These are phyloP conservation scores for Salvelinus fontinalis DNA, from an alignment of 2,113 vertebrate species.

Conservation along the genomic window DNA sequence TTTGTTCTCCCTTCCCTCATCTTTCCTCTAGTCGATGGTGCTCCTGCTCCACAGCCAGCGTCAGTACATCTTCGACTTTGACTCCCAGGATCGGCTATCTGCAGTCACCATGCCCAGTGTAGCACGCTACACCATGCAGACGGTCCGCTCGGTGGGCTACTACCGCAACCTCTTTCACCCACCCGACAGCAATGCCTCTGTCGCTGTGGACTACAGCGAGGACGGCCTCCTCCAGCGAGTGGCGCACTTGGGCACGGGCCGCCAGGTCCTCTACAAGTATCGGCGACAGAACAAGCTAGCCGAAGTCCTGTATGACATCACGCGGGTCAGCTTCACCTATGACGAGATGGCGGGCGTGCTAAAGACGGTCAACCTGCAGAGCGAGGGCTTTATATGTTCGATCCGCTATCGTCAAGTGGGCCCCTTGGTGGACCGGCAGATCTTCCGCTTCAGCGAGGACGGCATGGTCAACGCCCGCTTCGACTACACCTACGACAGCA, in stretches of 20 bases:
- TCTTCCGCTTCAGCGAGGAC: slow-evolving; percentile 96
- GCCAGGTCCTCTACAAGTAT: slow-evolving; percentile 91
- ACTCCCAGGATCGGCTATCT: slow-evolving; percentile 88
- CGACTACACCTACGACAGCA: slow-evolving; percentile 98
- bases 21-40: slow-evolving; percentile 87
- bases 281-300: slow-evolving; percentile 91
- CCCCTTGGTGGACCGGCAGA: slow-evolving; percentile 94
- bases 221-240: slow-evolving; percentile 91
- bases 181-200: slow-evolving; percentile 95
- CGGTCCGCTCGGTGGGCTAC: slow-evolving; percentile 94
- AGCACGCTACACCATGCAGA: slow-evolving; percentile 96
- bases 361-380: slow-evolving; percentile 97
- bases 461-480: slow-evolving; percentile 98
- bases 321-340: slow-evolving; percentile 94
- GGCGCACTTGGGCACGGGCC: slow-evolving; percentile 90
- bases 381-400: slow-evolving; percentile 96
- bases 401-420: slow-evolving; percentile 96
- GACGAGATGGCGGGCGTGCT: slow-evolving; percentile 94
- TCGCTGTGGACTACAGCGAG: slow-evolving; percentile 96
- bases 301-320: slow-evolving; percentile 94
- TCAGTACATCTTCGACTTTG: slow-evolving; percentile 97
- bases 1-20: slow-evolving; percentile 14
- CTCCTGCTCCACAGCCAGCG: slow-evolving; percentile 96
- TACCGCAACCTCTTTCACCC: slow-evolving; percentile 97
- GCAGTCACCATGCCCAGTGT: slow-evolving; percentile 98